Base-by-base conservation (phyloP, 1,140 invertebrate genomes). In the Aphaenogaster ashmeadi region DNA sequence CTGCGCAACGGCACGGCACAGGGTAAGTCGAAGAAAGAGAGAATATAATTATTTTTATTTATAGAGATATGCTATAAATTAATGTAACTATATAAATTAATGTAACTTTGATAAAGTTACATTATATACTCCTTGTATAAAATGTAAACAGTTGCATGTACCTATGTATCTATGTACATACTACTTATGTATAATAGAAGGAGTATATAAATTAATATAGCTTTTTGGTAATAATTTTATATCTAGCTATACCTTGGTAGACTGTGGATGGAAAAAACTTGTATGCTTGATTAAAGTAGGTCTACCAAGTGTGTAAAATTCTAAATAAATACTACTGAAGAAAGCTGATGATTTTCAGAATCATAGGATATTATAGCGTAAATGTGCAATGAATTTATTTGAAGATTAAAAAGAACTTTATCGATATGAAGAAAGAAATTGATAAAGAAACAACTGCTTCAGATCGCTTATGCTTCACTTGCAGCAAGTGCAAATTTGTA, bases 1-100 rank as follows among this genome's bases (percentile, higher is more conserved):
- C 93, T 47, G 86, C 91, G 56, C 94, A 95, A 81, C 94, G 95
- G 66, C 95, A 95, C 78, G 94, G 94, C 69, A 94, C 94, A 91
- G 95, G 95, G 95, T 95, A 92, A 95, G 95, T 94, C n/a, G 27
- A 72, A 56, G 81, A 77, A 27, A 78, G 15, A 56, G 72, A 86
- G n/a, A 72, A 41, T 75, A 52, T 33, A 58, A 60, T 84, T 79
- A 60, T 21, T 78, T 38, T 79, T 69, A 47, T 38, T 47, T 21
- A 74, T 84, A 75, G 41, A 56, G 15, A 18, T 7, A 47, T 41
- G 18, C 27, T 58, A 38, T 58, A 60, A 50, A 27, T 27, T 27
- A 27, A 27, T 27, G 27, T 27, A 27, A 27, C 27, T 71, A 41
- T 21, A 33, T 56, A 69, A 13, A 71, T 74, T 15, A 69, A 78